Evolutionary conservation across 2,113 vertebrate genomes (phyloP).

Genomic region (Chlorocebus sabaeus): DNA sequence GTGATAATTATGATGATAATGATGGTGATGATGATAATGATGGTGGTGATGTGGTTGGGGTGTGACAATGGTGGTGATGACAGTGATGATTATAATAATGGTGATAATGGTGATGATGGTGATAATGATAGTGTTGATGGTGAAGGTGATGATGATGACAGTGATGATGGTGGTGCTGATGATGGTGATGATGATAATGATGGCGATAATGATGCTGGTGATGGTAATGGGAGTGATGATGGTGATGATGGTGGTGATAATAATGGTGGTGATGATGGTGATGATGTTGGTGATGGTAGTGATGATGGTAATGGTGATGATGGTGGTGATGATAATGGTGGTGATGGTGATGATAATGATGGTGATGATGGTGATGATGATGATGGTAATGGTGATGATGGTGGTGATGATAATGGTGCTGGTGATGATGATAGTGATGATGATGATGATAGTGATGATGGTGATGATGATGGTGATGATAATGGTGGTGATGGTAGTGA

Average conservation of each 20-base stretch:
- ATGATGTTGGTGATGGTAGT: background rate
- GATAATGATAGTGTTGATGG: accelerated
- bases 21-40: background rate
- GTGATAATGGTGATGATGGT: background rate
- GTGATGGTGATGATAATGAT: background rate
- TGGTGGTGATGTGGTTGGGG: no score
- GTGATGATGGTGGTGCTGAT: background rate
- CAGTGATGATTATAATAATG: accelerated
- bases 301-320: accelerated
- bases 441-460: accelerated
- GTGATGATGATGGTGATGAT: background rate
- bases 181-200: background rate
- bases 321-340: accelerated
- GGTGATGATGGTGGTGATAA: background rate
- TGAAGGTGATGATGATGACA: background rate
- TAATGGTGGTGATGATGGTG: accelerated
- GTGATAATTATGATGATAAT: accelerated
- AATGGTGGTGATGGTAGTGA: accelerated
- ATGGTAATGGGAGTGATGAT: background rate
- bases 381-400: accelerated
- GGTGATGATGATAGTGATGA: accelerated
- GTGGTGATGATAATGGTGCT: accelerated
- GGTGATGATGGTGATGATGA: accelerated
- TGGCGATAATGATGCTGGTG: accelerated
- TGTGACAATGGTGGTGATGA: background rate